Evolutionary conservation across 2,888 invertebrate genomes (phyloP), one percentile per base, ranked within the genome.

Genomic region (Eutolmus rufibarbis): DNA sequence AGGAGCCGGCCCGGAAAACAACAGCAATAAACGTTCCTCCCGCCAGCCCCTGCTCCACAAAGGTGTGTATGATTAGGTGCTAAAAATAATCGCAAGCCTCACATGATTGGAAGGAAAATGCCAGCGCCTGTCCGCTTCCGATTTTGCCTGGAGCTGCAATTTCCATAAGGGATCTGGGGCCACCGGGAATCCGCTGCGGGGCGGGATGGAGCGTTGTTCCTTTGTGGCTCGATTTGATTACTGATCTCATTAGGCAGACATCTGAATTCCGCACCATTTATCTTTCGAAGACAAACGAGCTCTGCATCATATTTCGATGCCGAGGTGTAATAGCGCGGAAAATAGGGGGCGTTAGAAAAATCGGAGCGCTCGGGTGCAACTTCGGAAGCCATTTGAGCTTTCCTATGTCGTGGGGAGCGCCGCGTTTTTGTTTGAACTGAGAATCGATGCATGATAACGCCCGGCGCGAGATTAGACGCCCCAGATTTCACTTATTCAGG

Each of bases 181-280:
- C 8, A 9, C 8, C 23, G 9, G 57, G n/a, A 51, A 0, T 9
- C 16, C 1, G 12, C 43, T 16, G 0, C 14, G 57, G 8, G 9
- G 66, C 9, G 4, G 66, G 23, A 3, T 0, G 12, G 31, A 3
- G n/a, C 43, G 34, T 2, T 76, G 4, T 76, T 57, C 74, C 43
- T 31, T 85, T 85, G 85, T 85, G 74, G 85, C 74, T 85, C 85
- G 74, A 85, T 85, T 85, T 85, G 85, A 85, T 85, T 85, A 85
- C 85, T 85, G 74, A 85, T 85, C 85, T 85, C 85, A 85, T 85
- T 85, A 85, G 74, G 85, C 85, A 74, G 85, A 85, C 85, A 74
- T 85, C 85, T 74, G 74, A 85, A 74, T 85, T 85, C 85, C 74
- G 74, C 74, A 85, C 85, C 43, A 85, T 85, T 85, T 85, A 85